Conservation (phyloP, 2,888 invertebrate species). For the Mesorhabditis sp. region DNA sequence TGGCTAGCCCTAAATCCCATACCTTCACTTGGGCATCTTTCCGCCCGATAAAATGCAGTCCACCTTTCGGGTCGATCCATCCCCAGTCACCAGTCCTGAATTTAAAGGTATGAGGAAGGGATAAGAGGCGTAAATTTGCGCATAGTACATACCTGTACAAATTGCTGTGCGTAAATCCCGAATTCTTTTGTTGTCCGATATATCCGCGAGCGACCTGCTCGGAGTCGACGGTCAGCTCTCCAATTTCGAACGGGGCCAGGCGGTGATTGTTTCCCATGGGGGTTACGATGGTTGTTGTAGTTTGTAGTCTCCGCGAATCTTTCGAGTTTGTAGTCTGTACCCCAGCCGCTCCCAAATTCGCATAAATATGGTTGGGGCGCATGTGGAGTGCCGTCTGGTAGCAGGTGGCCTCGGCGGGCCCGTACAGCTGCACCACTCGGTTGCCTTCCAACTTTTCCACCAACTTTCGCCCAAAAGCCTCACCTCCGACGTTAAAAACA, state of each 20-base stretch:
- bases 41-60: conserved; percentile 11
- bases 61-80: background rate
- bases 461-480: background rate
- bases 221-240: background rate
- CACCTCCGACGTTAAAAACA: background rate
- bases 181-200: background rate
- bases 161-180: background rate
- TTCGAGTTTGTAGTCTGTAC: background rate
- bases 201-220: background rate
- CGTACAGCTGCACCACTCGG: background rate
- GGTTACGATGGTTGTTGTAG: background rate
- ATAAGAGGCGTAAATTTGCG: background rate
- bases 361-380: background rate
- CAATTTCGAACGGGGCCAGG: background rate
- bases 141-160: background rate
- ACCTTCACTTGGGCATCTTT: conserved; percentile 15
- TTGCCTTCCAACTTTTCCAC: background rate
- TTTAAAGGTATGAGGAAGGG: background rate
- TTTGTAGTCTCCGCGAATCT: background rate
- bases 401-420: background rate
- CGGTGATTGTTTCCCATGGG: background rate
- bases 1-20: too few relatives aligned
- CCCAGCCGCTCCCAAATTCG: background rate
- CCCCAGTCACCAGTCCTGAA: conserved; percentile 11
- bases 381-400: background rate